phyloP scores from a whole-genome alignment of 2,113 vertebrate species.

The Cepphus grylle region DNA sequence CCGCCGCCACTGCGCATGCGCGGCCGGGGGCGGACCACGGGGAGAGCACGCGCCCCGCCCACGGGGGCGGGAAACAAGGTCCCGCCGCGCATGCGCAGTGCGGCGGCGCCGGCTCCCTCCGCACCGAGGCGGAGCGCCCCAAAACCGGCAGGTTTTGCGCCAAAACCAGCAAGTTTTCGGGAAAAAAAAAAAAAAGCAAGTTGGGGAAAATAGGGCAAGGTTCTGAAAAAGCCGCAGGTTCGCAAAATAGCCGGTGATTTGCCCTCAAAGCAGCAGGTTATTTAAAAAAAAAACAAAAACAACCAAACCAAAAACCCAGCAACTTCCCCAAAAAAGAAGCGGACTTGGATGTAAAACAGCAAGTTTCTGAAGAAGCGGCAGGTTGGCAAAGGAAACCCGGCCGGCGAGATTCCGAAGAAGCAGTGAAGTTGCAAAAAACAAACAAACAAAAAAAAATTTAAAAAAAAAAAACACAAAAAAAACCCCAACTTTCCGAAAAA shows the following conservation, averaged over 20 bases:
- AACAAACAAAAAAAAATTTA: too few relatives aligned
- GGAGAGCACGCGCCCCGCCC: background rate
- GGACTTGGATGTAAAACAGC: background rate
- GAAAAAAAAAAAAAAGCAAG: too few relatives aligned
- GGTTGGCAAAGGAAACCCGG: background rate
- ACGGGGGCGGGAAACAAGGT: too few relatives aligned
- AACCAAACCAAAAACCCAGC: background rate
- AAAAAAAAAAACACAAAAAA: background rate
- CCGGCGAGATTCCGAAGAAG: background rate
- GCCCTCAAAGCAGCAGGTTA: background rate
- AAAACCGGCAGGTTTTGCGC: rapidly evolving
- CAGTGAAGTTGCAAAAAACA: too few relatives aligned
- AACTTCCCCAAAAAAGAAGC: background rate
- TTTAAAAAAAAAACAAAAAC: too few relatives aligned
- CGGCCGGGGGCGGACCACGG: rapidly evolving
- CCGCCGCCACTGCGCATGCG: background rate
- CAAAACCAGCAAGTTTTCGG: rapidly evolving
- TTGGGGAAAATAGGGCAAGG: rapidly evolving
- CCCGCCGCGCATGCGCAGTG: background rate
- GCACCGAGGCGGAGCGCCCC: background rate
- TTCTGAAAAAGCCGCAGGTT: background rate
- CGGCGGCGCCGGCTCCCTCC: background rate
- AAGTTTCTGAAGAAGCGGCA: background rate
- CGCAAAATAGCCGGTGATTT: background rate
- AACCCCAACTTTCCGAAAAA: background rate